Conservation (phyloP, 2,113 vertebrate species). For the Oncorhynchus mykiss region DNA sequence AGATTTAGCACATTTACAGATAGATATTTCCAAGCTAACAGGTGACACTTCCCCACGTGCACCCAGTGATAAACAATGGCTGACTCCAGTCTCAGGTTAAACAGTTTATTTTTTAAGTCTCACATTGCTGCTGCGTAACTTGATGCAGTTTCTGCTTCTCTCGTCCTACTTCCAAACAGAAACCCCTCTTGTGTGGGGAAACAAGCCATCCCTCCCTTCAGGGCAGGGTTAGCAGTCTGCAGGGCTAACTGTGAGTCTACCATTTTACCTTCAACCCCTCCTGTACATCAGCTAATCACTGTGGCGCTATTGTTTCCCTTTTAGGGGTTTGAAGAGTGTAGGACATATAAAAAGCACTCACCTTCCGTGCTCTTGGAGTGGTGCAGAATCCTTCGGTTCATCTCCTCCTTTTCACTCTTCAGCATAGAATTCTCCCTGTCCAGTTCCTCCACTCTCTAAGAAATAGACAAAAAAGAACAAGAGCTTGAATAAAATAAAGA, state of each 20-base stretch:
- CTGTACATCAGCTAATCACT: neutral
- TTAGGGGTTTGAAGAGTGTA: neutral
- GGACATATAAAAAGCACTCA: constrained; percentile 50
- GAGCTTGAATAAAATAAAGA: neutral
- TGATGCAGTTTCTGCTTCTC: constrained; percentile 23
- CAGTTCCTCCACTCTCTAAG: constrained; percentile 84
- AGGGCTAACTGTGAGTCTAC: neutral
- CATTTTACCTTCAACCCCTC: neutral
- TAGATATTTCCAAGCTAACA: neutral
- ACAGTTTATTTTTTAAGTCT: neutral
- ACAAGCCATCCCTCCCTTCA: constrained; percentile 25
- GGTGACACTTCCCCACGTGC: constrained; percentile 25
- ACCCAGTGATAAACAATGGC: constrained; percentile 22
- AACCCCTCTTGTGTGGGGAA: constrained; percentile 40
- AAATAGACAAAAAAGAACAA: neutral
- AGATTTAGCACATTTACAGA: neutral
- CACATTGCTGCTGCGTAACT: constrained; percentile 39
- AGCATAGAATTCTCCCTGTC: constrained; percentile 84
- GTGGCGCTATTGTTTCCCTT: too few relatives aligned
- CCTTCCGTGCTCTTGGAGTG: constrained; percentile 70
- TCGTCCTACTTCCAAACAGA: constrained; percentile 46
- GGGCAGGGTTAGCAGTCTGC: neutral
- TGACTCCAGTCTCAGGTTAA: constrained; percentile 11
- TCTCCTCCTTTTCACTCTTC: constrained; percentile 89
- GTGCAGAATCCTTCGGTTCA: constrained; percentile 80